Evolutionary conservation across 2,888 invertebrate genomes (phyloP), one percentile per base, ranked within the genome.

Genomic region (Ditula angustiorana): DNA sequence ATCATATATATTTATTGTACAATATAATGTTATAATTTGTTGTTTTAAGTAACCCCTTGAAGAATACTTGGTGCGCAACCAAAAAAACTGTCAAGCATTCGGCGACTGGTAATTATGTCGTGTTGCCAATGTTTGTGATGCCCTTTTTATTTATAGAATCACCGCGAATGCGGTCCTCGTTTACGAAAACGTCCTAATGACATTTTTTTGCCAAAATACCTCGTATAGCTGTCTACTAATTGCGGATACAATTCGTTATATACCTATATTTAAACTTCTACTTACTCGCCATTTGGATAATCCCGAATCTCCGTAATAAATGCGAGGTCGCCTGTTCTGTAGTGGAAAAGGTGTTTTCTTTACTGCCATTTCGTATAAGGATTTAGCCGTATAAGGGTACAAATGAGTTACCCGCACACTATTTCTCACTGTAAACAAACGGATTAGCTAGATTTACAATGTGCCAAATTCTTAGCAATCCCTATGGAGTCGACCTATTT

Each of bases 401-500:
- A 52, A 63, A 52, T 53, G 33, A 49, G 49, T 56, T 56, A 19
- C 28, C 46, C 50, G 35, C 33, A 44, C 26, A 44, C 57, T 24
- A 41, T 62, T 62, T 41, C 62, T 58, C 37, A 46, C 26, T 52
- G 44, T 49, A 41, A 49, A 61, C 56, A 60, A 55, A 61, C 33
- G 60, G 61, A 67, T 73, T 67, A 56, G 53, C 58, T 61, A 65
- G 71, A 74, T 74, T 72, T 74, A 74, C 70, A 61, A 53, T 57
- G 64, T 66, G 61, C 56, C 63, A 58, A 63, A 62, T 60, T 61
- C 74, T 75, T 82, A 84, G 82, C 78, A 78, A 80, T 81, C 81
- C 85, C 85, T 67, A 63, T 74, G 82, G 79, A 59, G 53, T 53
- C 8, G 53, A 78, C 76, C 79, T 77, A 78, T 82, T 79, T 74